phyloP scores from a whole-genome alignment of 2,888 invertebrate species.

The Himalopsyche anomala region DNA sequence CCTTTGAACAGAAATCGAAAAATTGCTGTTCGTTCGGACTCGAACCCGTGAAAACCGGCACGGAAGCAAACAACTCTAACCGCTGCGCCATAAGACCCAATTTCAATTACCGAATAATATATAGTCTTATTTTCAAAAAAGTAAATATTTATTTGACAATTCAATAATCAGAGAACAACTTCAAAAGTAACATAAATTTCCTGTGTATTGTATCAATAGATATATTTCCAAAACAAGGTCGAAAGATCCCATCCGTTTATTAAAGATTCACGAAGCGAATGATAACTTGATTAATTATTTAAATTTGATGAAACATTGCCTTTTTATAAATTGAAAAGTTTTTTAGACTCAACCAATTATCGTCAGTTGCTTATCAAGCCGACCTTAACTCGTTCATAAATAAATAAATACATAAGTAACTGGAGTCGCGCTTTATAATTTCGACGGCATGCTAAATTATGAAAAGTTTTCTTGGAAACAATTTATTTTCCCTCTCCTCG shows the following conservation, averaged over 20 bases:
- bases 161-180: too few species aligned
- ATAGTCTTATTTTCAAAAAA: too few species aligned
- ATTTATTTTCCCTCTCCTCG: conserved; percentile 11
- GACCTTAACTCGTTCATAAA: conserved; percentile 25
- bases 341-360: background rate
- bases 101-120: too few species aligned
- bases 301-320: conserved; percentile 14
- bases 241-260: background rate
- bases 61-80: too few species aligned
- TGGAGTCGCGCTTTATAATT: conserved; percentile 1
- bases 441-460: conserved; percentile 23
- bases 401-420: conserved; percentile 1
- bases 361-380: conserved; percentile 18
- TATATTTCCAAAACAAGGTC: background rate
- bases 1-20: too few species aligned
- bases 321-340: conserved; percentile 34
- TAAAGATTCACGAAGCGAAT: background rate
- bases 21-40: too few species aligned
- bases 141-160: too few species aligned
- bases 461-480: conserved; percentile 28
- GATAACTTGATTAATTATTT: conserved; percentile 25
- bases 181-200: too few species aligned
- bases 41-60: too few species aligned
- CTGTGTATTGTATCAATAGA: background rate
- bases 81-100: too few species aligned